Percentiles rank a stretch among this genome's conserved stretches.
These are phyloP conservation scores for Vidua macroura DNA, from an alignment of 2,113 vertebrate genomes.

Conservation along the genomic window DNA sequence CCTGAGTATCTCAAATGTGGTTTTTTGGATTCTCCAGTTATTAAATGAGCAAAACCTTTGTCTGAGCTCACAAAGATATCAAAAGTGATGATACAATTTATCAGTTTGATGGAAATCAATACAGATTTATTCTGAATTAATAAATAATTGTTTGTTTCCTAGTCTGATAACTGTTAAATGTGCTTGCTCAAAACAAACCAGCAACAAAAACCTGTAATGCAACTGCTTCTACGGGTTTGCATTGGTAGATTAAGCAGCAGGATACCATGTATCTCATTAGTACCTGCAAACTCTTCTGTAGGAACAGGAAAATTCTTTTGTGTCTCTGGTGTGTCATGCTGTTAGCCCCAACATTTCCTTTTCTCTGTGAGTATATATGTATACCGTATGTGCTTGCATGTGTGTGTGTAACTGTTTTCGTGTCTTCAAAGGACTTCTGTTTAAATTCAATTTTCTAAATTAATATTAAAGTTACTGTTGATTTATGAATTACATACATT, in stretches of 20 bases:
- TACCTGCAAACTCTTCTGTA: neutral
- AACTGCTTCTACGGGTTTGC: neutral
- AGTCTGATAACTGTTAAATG: neutral
- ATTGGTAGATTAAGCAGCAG: neutral
- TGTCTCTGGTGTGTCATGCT: neutral
- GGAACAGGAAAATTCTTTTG: neutral
- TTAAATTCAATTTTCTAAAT: neutral
- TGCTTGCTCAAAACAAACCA: neutral
- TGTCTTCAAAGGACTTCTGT: neutral
- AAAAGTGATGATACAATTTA: neutral
- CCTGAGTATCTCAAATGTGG: neutral
- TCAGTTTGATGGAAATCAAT: neutral
- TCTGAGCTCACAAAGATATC: neutral
- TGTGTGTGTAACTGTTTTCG: neutral
- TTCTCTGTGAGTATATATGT: neutral
- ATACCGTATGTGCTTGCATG: neutral
- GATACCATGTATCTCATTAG: neutral
- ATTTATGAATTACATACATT: neutral
- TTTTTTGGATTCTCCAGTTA: neutral
- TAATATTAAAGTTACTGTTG: neutral
- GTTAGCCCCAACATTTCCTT: neutral
- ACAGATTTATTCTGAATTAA: neutral
- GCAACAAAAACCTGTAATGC: neutral
- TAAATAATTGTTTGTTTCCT: neutral
- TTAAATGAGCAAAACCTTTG: neutral